Percentiles rank a stretch among this genome's conserved stretches.
Evolutionary conservation across 1,140 invertebrate species (phyloP).

Genomic region (Cotesia typhae): DNA sequence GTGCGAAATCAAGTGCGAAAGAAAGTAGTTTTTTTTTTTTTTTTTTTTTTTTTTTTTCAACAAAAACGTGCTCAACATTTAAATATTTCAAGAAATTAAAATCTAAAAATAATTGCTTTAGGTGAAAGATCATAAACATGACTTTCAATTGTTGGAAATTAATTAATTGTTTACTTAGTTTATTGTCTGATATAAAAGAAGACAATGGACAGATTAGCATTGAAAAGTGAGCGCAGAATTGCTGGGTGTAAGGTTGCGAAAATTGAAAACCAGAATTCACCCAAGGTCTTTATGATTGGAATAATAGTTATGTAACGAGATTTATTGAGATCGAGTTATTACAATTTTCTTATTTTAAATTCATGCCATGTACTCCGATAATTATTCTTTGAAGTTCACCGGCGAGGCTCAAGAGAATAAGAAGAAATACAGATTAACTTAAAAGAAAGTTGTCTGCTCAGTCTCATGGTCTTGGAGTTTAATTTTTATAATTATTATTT

Average conservation of each 20-base stretch:
- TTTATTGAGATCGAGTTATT: conserved; percentile 26
- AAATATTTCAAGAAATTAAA: background rate
- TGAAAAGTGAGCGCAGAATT: background rate
- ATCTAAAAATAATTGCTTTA: background rate
- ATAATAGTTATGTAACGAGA: background rate
- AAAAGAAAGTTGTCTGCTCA: background rate
- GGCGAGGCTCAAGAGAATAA: background rate
- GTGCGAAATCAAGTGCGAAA: conserved; percentile 42
- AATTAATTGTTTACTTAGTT: too few species aligned
- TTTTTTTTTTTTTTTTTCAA: conserved; percentile 7
- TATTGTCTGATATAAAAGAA: too few species aligned
- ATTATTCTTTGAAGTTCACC: background rate
- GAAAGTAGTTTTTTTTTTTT: conserved; percentile 35
- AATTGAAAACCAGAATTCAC: conserved; percentile 24
- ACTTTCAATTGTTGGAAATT: too few species aligned
- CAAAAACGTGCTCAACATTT: conserved; percentile 7
- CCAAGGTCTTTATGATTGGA: conserved; percentile 17
- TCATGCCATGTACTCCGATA: too few species aligned
- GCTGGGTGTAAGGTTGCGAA: background rate
- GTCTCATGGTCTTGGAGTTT: background rate
- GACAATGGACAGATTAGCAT: too few species aligned
- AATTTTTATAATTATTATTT: too few species aligned
- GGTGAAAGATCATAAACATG: too few species aligned
- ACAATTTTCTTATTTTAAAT: conserved; percentile 6
- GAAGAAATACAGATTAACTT: background rate